Conservation (phyloP, 1,140 invertebrate genomes). For the Drosophila pallidifrons region DNA sequence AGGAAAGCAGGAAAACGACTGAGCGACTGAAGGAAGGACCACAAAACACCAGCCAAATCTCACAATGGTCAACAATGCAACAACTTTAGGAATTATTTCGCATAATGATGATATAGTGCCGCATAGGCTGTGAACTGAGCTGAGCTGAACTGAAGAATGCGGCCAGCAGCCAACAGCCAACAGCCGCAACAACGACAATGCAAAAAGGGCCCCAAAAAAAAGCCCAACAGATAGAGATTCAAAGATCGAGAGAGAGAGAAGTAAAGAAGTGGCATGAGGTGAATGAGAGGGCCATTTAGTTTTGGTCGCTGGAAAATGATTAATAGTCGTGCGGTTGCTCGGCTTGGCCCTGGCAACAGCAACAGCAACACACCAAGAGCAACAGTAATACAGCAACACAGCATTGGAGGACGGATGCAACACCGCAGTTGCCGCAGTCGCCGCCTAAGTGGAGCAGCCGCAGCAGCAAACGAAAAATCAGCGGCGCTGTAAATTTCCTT, state of each 20-base stretch:
- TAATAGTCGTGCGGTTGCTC: slow-evolving; percentile 75
- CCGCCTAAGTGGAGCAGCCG: slow-evolving; percentile 66
- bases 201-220: slow-evolving; percentile 60
- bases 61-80: slow-evolving; percentile 51
- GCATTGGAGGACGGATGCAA: slow-evolving; percentile 56
- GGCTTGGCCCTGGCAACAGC: slow-evolving; percentile 45
- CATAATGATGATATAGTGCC: slow-evolving; percentile 76
- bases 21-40: slow-evolving; percentile 12
- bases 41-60: slow-evolving; percentile 15
- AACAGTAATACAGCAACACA: slow-evolving; percentile 28
- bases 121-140: slow-evolving; percentile 22
- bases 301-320: slow-evolving; percentile 79
- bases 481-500: slow-evolving; percentile 73
- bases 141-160: slow-evolving; percentile 64
- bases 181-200: slow-evolving; percentile 59
- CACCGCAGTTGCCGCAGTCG: slow-evolving; percentile 35
- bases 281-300: slow-evolving; percentile 62
- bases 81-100: slow-evolving; percentile 54
- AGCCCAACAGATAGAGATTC: slow-evolving; percentile 5
- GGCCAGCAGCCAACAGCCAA: slow-evolving; percentile 43
- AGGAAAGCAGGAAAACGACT: neutral
- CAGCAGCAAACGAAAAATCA: slow-evolving; percentile 53
- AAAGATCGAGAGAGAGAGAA: slow-evolving; percentile 6
- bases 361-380: slow-evolving; percentile 12
- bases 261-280: slow-evolving; percentile 19